A percentile compares a stretch with the other conserved stretches of the same genome.
Conservation (phyloP, 2,888 invertebrate genomes). For the Platypus cylindrus region DNA sequence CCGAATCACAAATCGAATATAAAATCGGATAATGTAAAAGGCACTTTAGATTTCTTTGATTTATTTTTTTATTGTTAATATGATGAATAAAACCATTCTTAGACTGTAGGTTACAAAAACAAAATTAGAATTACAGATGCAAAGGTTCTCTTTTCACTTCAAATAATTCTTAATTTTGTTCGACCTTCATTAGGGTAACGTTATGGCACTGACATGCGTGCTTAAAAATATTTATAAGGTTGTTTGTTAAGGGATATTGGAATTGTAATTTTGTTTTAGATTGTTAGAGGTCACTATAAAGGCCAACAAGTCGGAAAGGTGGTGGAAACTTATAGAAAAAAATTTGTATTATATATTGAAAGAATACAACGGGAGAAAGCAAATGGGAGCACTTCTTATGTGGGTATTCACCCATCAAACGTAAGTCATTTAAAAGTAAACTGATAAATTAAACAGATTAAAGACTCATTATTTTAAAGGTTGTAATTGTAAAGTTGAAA, state of each 20-base stretch:
- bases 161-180: slow-evolving; percentile 23
- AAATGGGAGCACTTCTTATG: slow-evolving; percentile 95
- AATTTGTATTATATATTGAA: slow-evolving; percentile 97
- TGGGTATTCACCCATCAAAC: slow-evolving; percentile 92
- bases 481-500: slow-evolving; percentile 95
- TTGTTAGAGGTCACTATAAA: slow-evolving; percentile 96
- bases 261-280: slow-evolving; percentile 40
- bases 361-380: slow-evolving; percentile 99
- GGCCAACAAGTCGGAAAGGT: slow-evolving; percentile 98
- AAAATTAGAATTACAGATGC: slow-evolving; percentile 25
- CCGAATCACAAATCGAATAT: too few species aligned
- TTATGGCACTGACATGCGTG: slow-evolving; percentile 47
- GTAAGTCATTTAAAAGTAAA: slow-evolving; percentile 16
- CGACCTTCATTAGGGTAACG: slow-evolving; percentile 41
- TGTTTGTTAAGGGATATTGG: not conserved
- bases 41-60: not conserved
- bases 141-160: slow-evolving; percentile 38
- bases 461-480: slow-evolving; percentile 50
- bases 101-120: slow-evolving; percentile 35
- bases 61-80: slow-evolving; percentile 15
- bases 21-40: too few species aligned
- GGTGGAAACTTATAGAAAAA: slow-evolving; percentile 96
- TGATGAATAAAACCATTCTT: slow-evolving; percentile 55
- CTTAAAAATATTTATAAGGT: not conserved
- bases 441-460: too few species aligned